phyloP scores from a whole-genome alignment of 1,140 invertebrate genomes.

The Calephelis virginiensis region DNA sequence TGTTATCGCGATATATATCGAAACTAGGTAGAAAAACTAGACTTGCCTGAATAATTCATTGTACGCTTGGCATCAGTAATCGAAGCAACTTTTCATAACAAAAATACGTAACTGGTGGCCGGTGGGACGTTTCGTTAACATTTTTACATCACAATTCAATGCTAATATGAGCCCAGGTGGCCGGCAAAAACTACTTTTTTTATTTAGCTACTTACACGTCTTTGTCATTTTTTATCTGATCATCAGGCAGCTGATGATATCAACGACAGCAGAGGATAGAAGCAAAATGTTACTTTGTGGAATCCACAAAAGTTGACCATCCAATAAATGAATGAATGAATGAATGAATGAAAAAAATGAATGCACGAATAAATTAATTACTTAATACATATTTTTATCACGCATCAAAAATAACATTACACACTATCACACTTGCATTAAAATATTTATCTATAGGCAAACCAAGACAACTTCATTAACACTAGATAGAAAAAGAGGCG shows the following conservation, averaged over 20 bases:
- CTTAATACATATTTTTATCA: too few species aligned
- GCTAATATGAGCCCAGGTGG: conserved; percentile 37
- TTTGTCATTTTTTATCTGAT: conserved; percentile 2
- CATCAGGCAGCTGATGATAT: background rate
- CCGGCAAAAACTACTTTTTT: conserved; percentile 19
- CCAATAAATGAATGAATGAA: too few species aligned
- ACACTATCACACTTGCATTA: too few species aligned
- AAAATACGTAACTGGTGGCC: conserved; percentile 1
- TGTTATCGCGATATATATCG: background rate
- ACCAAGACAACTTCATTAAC: too few species aligned
- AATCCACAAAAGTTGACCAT: too few species aligned
- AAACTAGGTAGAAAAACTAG: conserved; percentile 8
- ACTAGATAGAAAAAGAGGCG: too few species aligned
- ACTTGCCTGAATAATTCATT: conserved; percentile 46
- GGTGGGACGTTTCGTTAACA: conserved; percentile 26
- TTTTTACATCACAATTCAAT: conserved; percentile 44
- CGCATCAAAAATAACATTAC: too few species aligned
- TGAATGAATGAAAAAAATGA: too few species aligned
- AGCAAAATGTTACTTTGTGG: too few species aligned
- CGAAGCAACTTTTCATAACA: conserved; percentile 8
- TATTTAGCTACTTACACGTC: background rate
- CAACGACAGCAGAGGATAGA: too few species aligned
- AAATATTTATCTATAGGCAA: too few species aligned
- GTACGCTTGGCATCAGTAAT: conserved; percentile 22
- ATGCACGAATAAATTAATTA: too few species aligned